Base-by-base conservation (phyloP, 1,140 invertebrate species). In the Eumeta japonica region DNA sequence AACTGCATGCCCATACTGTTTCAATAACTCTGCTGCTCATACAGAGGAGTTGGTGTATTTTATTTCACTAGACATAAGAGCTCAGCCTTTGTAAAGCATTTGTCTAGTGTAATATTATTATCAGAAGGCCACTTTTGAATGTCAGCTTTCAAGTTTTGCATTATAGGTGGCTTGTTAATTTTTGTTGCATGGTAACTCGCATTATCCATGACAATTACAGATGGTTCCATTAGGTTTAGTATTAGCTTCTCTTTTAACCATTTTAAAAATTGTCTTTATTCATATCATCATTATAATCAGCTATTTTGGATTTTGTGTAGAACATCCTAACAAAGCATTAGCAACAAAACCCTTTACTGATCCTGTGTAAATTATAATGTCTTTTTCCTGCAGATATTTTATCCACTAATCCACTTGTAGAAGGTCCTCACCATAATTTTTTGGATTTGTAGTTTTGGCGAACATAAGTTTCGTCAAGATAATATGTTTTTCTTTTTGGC, bases 381-480 rank as follows among this genome's bases (percentile, higher is more conserved):
- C 35, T n/a, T 19, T 37, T 37, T 11, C 24, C 35, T 10, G 17
- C 10, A 12, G 35, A 37, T 10, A 28, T 37, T 28, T 37, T 28
- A 14, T 28, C 27, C 9, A 27, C 17, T 12, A 37, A 3, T n/a
- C 35, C 35, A 14, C 11, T 15, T 14, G 35, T 37, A 10, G 20
- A 28, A 27, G 35, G 35, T 15, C 24, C 35, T 37, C 28, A 14
- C 20, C 20, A 36, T 24, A 24, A 36, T 13, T 19, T 35, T 13
- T 35, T 35, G 3, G 14, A 10, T 20, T 35, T 35, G 24, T 35
- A 19, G 12, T 35, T 35, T 19, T 35, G 20, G n/a, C 1, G 24
- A 3, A 36, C 18, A 36, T 36, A 36, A 14, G 35, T 28, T 15
- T 36, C 35, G 28, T 36, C 35, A 14, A 36, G 35, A 14, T 36